Percentiles rank a stretch among this genome's conserved stretches.
Evolutionary conservation across 2,113 vertebrate genomes (phyloP).

Genomic region (Saccopteryx bilineata): DNA sequence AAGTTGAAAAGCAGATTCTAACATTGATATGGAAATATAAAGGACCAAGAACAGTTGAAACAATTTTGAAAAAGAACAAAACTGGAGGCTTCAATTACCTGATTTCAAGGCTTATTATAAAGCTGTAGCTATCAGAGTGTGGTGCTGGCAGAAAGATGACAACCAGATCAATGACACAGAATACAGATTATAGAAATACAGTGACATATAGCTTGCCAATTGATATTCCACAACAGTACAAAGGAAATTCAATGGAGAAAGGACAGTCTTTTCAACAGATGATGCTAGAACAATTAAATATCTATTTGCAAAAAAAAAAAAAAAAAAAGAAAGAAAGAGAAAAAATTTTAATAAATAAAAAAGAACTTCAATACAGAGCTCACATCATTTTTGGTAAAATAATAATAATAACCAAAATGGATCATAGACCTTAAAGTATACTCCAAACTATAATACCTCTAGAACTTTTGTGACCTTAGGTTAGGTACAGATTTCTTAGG

Average conservation of each 20-base stretch:
- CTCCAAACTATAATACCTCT: background rate
- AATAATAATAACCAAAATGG: background rate
- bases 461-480: background rate
- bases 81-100: background rate
- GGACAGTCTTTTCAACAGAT: background rate
- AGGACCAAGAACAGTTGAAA: background rate
- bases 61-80: background rate
- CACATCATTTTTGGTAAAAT: background rate
- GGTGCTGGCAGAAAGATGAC: background rate
- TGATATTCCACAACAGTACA: background rate
- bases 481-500: background rate
- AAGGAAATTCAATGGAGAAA: conserved; percentile 10
- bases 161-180: background rate
- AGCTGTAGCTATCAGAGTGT: background rate
- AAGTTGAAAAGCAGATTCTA: conserved; percentile 23
- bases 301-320: background rate
- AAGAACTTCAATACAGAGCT: background rate
- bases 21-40: conserved; percentile 20
- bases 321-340: background rate
- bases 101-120: background rate
- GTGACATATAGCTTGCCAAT: background rate
- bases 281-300: background rate
- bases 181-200: background rate
- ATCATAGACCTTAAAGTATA: background rate
- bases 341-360: background rate